Evolutionary conservation across 1,140 invertebrate species (phyloP).

Genomic region (Neelides sp.): DNA sequence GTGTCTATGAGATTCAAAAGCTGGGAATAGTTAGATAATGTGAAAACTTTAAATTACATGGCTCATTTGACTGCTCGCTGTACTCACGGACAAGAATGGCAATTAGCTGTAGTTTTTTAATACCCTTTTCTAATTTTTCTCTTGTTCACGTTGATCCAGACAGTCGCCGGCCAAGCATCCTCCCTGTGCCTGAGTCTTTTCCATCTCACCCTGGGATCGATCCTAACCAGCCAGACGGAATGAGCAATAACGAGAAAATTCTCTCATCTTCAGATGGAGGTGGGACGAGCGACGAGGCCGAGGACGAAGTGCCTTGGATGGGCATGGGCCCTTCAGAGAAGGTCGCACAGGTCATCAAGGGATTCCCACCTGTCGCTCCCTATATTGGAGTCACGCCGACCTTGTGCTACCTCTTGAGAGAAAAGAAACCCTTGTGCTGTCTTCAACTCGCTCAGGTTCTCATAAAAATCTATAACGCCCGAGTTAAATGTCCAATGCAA

Average conservation of each 20-base stretch:
- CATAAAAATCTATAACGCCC: too few species aligned
- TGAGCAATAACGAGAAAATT: background rate
- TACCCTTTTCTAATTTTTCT: too few species aligned
- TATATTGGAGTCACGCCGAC: slow-evolving; percentile 96
- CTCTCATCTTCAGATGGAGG: slow-evolving; percentile 43
- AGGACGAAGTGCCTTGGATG: slow-evolving; percentile 76
- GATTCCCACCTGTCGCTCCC: slow-evolving; percentile 90
- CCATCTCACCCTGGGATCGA: slow-evolving; percentile 5
- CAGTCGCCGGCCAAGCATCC: slow-evolving; percentile 65
- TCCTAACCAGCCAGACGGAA: slow-evolving; percentile 39
- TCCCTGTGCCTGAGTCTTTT: slow-evolving; percentile 77
- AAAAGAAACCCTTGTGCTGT: slow-evolving; percentile 91
- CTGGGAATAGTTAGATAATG: too few species aligned
- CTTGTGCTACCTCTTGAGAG: slow-evolving; percentile 86
- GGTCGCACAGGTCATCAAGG: slow-evolving; percentile 75
- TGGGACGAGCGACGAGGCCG: slow-evolving; percentile 73
- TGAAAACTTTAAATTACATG: too few species aligned
- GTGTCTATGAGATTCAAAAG: too few species aligned
- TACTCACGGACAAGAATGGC: too few species aligned
- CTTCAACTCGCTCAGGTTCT: slow-evolving; percentile 86
- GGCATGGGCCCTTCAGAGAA: slow-evolving; percentile 73
- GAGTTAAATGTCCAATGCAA: too few species aligned
- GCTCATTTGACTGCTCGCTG: too few species aligned
- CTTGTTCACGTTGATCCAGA: too few species aligned
- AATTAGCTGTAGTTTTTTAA: too few species aligned